Percentiles rank a stretch among this genome's conserved stretches.
Evolutionary conservation across 2,888 invertebrate genomes (phyloP).

Genomic region (Papilio gigon): DNA sequence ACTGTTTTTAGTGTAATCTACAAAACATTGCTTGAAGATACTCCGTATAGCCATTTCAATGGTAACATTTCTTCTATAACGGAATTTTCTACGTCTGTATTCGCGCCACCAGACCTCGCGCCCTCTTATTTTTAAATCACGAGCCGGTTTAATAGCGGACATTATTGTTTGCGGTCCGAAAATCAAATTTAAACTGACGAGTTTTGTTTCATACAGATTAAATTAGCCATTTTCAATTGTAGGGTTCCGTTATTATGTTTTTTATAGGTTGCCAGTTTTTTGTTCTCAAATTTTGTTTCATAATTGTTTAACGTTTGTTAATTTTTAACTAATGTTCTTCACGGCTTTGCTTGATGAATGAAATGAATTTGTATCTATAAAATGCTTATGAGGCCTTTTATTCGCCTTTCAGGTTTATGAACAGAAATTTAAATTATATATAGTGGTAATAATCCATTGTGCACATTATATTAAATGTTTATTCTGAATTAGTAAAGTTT

Average conservation of each 20-base stretch:
- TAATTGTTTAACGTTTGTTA: too few species aligned
- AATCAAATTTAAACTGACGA: slow-evolving; percentile 9
- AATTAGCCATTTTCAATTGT: not conserved
- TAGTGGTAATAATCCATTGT: too few species aligned
- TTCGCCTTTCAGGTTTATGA: too few species aligned
- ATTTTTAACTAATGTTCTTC: too few species aligned
- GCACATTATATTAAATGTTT: too few species aligned
- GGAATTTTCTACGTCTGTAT: slow-evolving; percentile 48
- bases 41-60: slow-evolving; percentile 63
- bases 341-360: too few species aligned
- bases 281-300: too few species aligned
- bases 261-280: too few species aligned
- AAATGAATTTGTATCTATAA: too few species aligned
- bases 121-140: slow-evolving; percentile 25
- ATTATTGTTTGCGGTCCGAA: slow-evolving; percentile 5
- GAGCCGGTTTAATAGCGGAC: not conserved
- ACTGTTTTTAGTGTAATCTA: slow-evolving; percentile 59
- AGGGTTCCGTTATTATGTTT: slow-evolving; percentile 4
- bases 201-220: not conserved
- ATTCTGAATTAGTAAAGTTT: too few species aligned
- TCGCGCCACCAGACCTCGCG: slow-evolving; percentile 51
- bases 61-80: slow-evolving; percentile 47
- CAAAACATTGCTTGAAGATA: slow-evolving; percentile 57
- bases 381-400: too few species aligned
- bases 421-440: too few species aligned